A percentile compares a stretch with the other conserved stretches of the same genome.
phyloP scores from a whole-genome alignment of 1,140 invertebrate genomes.

The Aphaenogaster rudis region DNA sequence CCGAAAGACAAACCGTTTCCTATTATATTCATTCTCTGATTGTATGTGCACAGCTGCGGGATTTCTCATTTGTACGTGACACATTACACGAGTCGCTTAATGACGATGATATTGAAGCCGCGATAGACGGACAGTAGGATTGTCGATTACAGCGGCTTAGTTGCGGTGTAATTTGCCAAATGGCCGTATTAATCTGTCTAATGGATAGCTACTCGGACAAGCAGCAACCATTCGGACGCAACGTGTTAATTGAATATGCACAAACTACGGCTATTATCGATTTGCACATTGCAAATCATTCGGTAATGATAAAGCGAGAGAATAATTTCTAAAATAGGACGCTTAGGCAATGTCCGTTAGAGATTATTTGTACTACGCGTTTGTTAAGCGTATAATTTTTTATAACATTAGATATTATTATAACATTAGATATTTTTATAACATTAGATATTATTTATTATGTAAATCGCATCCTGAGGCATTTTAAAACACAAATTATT shows the following conservation, averaged over 20 bases:
- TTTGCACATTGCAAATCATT: background rate
- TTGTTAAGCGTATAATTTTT: background rate
- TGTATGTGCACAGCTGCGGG: conserved; percentile 20
- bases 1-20: background rate
- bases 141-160: conserved; percentile 54
- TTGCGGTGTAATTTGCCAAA: conserved; percentile 60
- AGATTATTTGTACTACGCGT: background rate
- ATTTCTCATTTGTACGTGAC: conserved; percentile 58
- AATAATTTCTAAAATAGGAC: background rate
- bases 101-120: conserved; percentile 45
- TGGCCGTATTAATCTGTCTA: conserved; percentile 60
- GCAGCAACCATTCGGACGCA: conserved; percentile 65
- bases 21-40: background rate
- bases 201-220: conserved; percentile 70
- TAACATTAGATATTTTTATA: background rate
- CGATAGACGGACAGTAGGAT: conserved; percentile 37
- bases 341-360: background rate
- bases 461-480: background rate
- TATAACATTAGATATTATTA: background rate
- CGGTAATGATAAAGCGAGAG: background rate
- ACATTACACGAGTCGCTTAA: conserved; percentile 59
- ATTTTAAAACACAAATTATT: background rate
- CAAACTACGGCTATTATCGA: conserved; percentile 36
- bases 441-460: background rate
- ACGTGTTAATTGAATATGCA: conserved; percentile 60